Evolutionary conservation across 2,797 vertebrate species (phyloP).

Genomic region (Tadarida brasiliensis): DNA sequence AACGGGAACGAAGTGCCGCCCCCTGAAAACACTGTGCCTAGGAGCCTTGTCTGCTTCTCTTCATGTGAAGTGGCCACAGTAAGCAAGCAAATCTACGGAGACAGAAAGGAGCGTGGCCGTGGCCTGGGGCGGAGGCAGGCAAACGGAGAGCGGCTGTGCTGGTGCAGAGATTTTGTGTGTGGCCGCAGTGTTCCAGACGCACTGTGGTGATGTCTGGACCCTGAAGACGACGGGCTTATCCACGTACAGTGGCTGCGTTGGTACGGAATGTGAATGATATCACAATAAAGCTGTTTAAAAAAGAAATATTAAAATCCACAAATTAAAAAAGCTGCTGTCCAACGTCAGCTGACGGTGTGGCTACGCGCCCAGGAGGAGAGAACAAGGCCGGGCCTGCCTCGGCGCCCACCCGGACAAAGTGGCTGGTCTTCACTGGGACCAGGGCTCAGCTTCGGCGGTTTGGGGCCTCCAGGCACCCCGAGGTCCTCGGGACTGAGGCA

Average conservation of each 20-base stretch:
- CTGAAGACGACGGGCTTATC: not conserved
- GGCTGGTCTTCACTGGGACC: too few relatives aligned
- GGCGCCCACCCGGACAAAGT: accelerated
- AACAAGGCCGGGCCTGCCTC: not conserved
- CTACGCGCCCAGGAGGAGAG: not conserved
- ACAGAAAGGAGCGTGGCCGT: not conserved
- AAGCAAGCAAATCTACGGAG: not conserved
- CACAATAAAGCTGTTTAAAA: not conserved
- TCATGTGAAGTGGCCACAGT: not conserved
- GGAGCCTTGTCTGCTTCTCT: not conserved
- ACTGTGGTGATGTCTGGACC: too few relatives aligned
- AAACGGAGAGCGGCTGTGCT: not conserved
- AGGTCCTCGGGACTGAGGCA: too few relatives aligned
- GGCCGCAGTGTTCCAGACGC: not conserved
- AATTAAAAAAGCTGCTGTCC: not conserved
- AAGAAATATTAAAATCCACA: not conserved
- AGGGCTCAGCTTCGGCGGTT: not conserved
- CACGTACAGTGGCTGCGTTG: not conserved
- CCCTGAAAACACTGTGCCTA: not conserved
- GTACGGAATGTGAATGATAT: not conserved
- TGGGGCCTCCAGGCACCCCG: too few relatives aligned
- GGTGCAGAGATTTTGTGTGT: not conserved
- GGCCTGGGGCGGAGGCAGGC: not conserved
- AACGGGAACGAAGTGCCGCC: not conserved
- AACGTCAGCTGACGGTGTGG: not conserved